Evolutionary conservation across 2,888 invertebrate species (phyloP).

Genomic region (Drosophila mayaguana): DNA sequence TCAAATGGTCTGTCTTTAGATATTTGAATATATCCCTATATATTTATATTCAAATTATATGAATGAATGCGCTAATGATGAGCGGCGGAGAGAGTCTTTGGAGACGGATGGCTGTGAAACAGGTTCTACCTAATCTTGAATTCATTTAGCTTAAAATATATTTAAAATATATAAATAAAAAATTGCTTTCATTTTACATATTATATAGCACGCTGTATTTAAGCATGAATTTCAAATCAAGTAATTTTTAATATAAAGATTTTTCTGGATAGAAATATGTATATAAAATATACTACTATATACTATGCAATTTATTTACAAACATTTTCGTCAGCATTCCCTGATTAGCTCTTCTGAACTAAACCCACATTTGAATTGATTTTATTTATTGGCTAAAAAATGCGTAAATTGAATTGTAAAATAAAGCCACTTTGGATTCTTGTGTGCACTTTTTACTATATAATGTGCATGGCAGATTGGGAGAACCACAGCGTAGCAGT

Average conservation of each 20-base stretch:
- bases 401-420: constrained; percentile 33
- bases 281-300: too few species aligned
- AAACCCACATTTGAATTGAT: too few species aligned
- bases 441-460: constrained; percentile 15
- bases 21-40: neutral
- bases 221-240: too few species aligned
- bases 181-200: neutral
- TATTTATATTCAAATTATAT: constrained; percentile 1
- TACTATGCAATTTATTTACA: too few species aligned
- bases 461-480: constrained; percentile 17
- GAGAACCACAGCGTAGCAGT: constrained; percentile 22
- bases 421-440: constrained; percentile 2
- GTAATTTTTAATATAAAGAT: too few species aligned
- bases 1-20: neutral
- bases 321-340: neutral
- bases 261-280: neutral
- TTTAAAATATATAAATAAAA: neutral
- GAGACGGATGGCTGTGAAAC: neutral
- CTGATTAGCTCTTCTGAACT: neutral
- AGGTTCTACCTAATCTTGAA: neutral
- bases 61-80: neutral
- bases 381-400: constrained; percentile 5
- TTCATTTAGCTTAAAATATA: neutral
- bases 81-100: neutral
- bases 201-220: too few species aligned